Evolutionary conservation across 2,113 vertebrate genomes (phyloP), one percentile per base, ranked within the genome.

Genomic region (Meriones unguiculatus): DNA sequence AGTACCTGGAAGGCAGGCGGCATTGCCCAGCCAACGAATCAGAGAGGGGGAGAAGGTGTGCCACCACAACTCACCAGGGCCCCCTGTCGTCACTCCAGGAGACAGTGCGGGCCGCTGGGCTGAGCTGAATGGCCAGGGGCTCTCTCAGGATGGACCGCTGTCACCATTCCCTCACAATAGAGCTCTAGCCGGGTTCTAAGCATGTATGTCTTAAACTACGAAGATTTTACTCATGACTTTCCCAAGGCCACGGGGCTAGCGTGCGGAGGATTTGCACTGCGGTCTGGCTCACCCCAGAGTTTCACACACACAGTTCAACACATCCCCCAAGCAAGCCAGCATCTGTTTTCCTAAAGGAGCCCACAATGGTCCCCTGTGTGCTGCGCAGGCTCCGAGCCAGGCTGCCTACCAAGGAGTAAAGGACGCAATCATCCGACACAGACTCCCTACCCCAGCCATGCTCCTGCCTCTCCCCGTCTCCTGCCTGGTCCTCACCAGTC

Each of bases 51-150:
- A 38, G 76, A 28, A 3, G 41, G 22, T 0, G 9, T 20, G 35
- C 28, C 41, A 17, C 3, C 24, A 14, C 46, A 12, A 25, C 30
- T 20, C 20, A 10, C 15, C 62, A 57, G 7, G 28, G 50, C 64
- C 57, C 28, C 17, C 2, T 0, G 1, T 0, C 4, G 0, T 90
- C 6, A 2, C 25, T 62, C 9, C 20, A 22, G 13, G 75, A 87
- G 38, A 59, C 75, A 54, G 57, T 4, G 1, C 14, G 11, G 8
- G 59, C 32, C 2, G 14, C 70, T 35, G 24, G 41, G 52, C 76
- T 72, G 59, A 82, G 67, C 15, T 4, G 14, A 32, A 50, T 6
- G 22, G 52, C 70, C 14, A 14, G 12, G 52, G 41, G 24, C 46
- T 22, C 46, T 12, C 73, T 73, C 65, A 32, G 69, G 65, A 17